Conservation (phyloP, 1,140 invertebrate species). For the Charaxes varanes region DNA sequence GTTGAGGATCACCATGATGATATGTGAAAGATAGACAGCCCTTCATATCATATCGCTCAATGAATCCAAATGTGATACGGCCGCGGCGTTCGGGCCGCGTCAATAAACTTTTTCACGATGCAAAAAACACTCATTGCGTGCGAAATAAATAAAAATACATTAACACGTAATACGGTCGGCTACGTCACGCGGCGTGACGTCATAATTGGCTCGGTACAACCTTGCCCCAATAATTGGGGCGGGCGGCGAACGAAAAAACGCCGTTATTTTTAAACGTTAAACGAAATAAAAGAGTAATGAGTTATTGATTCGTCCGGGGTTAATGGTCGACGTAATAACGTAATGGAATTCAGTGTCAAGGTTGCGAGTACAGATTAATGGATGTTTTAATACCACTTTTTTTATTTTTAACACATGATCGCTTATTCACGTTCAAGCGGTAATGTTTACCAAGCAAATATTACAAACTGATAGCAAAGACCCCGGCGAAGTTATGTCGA, state of each 20-base stretch:
- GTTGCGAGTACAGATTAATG: conserved; percentile 25
- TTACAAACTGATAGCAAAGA: too few species aligned
- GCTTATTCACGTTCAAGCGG: too few species aligned
- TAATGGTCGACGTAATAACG: conserved; percentile 38
- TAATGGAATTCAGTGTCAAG: conserved; percentile 43
- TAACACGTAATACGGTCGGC: conserved; percentile 28
- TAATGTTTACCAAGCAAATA: too few species aligned
- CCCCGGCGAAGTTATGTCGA: too few species aligned
- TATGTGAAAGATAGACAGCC: too few species aligned
- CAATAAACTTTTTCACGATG: conserved; percentile 14
- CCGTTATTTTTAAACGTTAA: conserved; percentile 53
- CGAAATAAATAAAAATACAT: conserved; percentile 32
- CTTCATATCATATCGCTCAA: too few species aligned
- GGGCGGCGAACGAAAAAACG: conserved; percentile 44
- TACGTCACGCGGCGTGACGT: conserved; percentile 31
- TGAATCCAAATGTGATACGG: too few species aligned
- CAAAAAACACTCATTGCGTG: conserved; percentile 23
- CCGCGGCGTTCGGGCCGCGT: conserved; percentile 1
- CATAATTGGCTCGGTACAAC: conserved; percentile 49
- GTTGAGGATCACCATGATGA: too few species aligned
- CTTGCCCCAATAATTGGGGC: conserved; percentile 50
- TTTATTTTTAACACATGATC: too few species aligned
- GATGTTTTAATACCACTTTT: conserved; percentile 28
- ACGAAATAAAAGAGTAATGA: conserved; percentile 57
- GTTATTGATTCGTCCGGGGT: conserved; percentile 50